Base-by-base conservation (phyloP, 2,113 vertebrate species). In the Trachemys scripta region DNA sequence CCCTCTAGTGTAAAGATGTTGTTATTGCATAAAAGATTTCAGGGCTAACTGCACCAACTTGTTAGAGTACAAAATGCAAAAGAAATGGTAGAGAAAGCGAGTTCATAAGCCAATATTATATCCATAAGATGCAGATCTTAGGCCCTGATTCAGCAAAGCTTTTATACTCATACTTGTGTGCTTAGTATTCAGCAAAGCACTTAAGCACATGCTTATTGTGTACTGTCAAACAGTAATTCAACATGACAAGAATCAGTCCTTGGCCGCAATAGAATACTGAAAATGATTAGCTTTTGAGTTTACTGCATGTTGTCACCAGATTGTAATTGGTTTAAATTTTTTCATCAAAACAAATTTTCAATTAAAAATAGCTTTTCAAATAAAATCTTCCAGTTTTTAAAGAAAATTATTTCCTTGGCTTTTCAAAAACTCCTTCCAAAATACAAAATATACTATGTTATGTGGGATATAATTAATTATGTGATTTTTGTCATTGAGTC, bases 1-100 rank as follows among this genome's bases (percentile, higher is more conserved):
- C 95, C 96, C 93, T 93, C 97, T 97, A 85, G 93, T 94, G 96
- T 85, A 90, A 93, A 82, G 1, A 42, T 10, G 31, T 7, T 8
- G 31, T 53, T 78, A 54, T 11, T 95, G 94, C 95, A 95, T 80
- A 75, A 56, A 88, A 50, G 25, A 79, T 19, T 89, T 90, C 25
- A 16, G 2, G 31, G 8, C 2, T 47, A 29, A 6, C 2, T 6
- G 1, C 2, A 14, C 13, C 7, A 0, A 3, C 20, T 92, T 94
- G 76, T 85, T 75, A 22, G 53, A 22, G 9, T 10, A 75, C 79
- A 87, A 82, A 53, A 38, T 2, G 22, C 35, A 45, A 82, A 92
- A 38, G 24, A 51, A 92, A 38, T 12, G 85, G 14, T 3, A 90
- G 83, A 84, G 83, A 86, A 12, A 4, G 65, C n/a, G 10, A 59